Percentiles rank a stretch among this genome's conserved stretches.
These are phyloP conservation scores for Engraulis encrasicolus DNA, from an alignment of 2,113 vertebrate genomes.

Conservation along the genomic window DNA sequence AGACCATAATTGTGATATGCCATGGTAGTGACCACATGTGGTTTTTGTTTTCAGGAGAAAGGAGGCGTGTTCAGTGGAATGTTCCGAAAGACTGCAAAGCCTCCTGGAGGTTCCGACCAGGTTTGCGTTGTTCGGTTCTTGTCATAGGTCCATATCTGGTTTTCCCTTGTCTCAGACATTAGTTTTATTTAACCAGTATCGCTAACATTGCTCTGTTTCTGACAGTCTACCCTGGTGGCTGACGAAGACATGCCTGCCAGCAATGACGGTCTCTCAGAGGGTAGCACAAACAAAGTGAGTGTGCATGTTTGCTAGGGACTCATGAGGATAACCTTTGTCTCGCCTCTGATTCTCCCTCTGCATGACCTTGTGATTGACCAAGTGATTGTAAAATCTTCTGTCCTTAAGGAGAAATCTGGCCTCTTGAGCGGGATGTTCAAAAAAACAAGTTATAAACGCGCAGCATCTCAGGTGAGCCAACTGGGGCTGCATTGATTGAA, in stretches of 20 bases:
- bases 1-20: too few relatives aligned
- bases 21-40: not conserved
- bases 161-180: not conserved
- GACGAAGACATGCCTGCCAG: not conserved
- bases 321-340: too few relatives aligned
- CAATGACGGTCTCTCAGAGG: not conserved
- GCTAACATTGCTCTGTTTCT: not conserved
- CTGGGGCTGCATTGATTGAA: not conserved
- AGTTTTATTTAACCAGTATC: not conserved
- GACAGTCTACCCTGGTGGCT: not conserved
- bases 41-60: not conserved
- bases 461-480: constrained; percentile 49
- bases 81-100: not conserved
- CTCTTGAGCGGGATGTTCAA: constrained; percentile 26
- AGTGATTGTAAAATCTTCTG: not conserved
- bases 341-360: too few relatives aligned
- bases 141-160: not conserved
- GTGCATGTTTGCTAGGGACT: too few relatives aligned
- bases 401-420: constrained; percentile 14
- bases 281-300: not conserved
- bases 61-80: not conserved
- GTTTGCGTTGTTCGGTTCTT: not conserved
- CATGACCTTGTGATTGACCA: not conserved
- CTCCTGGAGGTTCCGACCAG: not conserved
- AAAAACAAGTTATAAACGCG: not conserved